Evolutionary conservation across 2,888 invertebrate genomes (phyloP), one percentile per base, ranked within the genome.

Genomic region (Agrotis exclamationis): DNA sequence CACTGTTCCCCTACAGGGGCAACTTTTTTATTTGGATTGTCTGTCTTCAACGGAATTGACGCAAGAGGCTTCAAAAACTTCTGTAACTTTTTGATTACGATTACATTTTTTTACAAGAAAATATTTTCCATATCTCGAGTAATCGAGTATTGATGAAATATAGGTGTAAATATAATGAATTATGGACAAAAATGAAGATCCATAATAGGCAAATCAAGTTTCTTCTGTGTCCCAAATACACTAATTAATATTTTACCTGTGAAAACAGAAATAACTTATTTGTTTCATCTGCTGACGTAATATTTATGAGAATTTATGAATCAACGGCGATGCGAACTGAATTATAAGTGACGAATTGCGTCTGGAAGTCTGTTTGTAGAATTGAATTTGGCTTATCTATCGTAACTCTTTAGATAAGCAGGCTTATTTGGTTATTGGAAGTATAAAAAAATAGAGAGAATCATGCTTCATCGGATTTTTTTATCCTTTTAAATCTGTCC

Each of bases 261-360:
- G 7, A 57, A 71, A 44, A 70, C 20, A 60, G 24, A 60, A 28
- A 47, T 57, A 50, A 13, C 0, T 18, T 56, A n/a, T 70, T 70
- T 51, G 59, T 50, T 50, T 47, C 20, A 24, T 50, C 3, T 16
- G n/a, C 4, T 54, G 78, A 59, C 45, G 73, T 78, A 48, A 78
- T 63, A 45, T 57, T 48, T 45, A 24, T 63, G 58, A 72, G 62
- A 51, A 58, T 39, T 24, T 48, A 20, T 78, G 48, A 54, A 48
- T 59, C 33, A 63, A 75, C 72, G 22, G 44, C 47, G n/a, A 6
- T 60, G 0, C 48, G 18, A 7, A 53, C 9, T 72, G 62, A 71
- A 74, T 58, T 47, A n/a, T 62, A 70, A 58, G 56, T 48, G 6
- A 53, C 48, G 78, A 69, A 74, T 28, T 59, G 45, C 33, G 58